These are phyloP conservation scores for Puffinus mauretanicus DNA, from an alignment of 2,113 vertebrate genomes.

Conservation along the genomic window DNA sequence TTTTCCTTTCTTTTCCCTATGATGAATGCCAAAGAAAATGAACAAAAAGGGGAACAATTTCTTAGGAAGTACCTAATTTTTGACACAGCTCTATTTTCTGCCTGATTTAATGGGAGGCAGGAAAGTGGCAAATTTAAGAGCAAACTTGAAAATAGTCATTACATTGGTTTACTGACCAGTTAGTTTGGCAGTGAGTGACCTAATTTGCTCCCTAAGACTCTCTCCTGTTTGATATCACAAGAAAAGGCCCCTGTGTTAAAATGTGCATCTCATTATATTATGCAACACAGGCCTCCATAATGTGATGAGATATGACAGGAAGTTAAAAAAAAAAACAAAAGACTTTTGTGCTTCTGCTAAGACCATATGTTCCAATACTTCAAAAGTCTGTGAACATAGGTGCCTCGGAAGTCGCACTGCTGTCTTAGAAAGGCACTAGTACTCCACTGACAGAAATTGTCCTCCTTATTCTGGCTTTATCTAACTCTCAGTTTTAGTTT, in stretches of 20 bases:
- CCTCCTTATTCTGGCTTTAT: neutral
- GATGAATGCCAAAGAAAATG: constrained; percentile 39
- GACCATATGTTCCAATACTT: constrained; percentile 48
- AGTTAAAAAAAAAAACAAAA: neutral
- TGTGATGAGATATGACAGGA: constrained; percentile 55
- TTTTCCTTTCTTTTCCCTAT: neutral
- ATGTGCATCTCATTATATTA: constrained; percentile 46
- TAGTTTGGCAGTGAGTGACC: neutral
- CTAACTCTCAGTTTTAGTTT: neutral
- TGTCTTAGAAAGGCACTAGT: neutral
- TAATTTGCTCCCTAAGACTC: neutral
- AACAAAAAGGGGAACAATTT: constrained; percentile 24
- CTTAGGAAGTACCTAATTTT: constrained; percentile 51
- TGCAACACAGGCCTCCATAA: constrained; percentile 36
- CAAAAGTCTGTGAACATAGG: neutral
- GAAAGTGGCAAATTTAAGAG: constrained; percentile 38
- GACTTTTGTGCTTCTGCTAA: constrained; percentile 49
- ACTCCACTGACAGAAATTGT: neutral
- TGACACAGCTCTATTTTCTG: constrained; percentile 41
- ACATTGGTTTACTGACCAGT: constrained; percentile 16
- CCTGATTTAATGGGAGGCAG: constrained; percentile 5
- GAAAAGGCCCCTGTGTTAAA: constrained; percentile 53
- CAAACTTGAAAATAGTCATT: constrained; percentile 57
- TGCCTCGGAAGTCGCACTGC: neutral
- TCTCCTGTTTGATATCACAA: neutral